A percentile compares a stretch with the other conserved stretches of the same genome.
These are phyloP conservation scores for Uria lomvia DNA, from an alignment of 2,113 vertebrate genomes.

Conservation along the genomic window DNA sequence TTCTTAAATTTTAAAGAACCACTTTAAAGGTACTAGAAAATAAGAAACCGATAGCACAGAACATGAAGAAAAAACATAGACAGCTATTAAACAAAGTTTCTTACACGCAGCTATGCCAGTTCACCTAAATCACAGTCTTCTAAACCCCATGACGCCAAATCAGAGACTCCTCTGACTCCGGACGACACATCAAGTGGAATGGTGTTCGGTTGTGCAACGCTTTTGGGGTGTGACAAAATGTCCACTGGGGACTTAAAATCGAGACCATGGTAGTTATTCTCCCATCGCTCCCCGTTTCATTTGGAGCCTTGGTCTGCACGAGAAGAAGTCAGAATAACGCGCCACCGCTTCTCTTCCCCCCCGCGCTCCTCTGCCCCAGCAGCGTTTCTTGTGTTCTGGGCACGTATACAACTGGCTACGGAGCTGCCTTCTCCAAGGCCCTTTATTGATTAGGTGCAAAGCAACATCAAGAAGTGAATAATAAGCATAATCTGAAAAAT, in stretches of 20 bases:
- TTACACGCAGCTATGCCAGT: not conserved
- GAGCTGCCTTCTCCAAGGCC: not conserved
- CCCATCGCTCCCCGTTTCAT: not conserved
- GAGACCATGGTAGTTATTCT: not conserved
- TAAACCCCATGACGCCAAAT: slow-evolving; percentile 7
- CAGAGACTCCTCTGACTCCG: slow-evolving; percentile 14
- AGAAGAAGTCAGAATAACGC: not conserved
- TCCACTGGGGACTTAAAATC: slow-evolving; percentile 30
- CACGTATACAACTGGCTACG: not conserved
- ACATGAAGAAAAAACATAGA: slow-evolving; percentile 32
- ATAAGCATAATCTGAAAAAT: slow-evolving; percentile 13
- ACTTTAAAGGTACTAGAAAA: slow-evolving; percentile 37
- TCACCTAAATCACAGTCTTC: slow-evolving; percentile 44
- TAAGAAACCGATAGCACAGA: not conserved
- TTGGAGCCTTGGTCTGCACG: not conserved
- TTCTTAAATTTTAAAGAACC: slow-evolving; percentile 22
- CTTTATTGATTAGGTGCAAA: slow-evolving; percentile 51
- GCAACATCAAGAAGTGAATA: slow-evolving; percentile 16
- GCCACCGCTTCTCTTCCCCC: not conserved
- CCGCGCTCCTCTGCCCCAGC: not conserved
- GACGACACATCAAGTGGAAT: not conserved
- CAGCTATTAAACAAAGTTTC: slow-evolving; percentile 23
- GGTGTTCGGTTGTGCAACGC: not conserved
- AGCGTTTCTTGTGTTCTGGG: not conserved
- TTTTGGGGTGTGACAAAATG: slow-evolving; percentile 46